Conservation (phyloP, 1,140 invertebrate genomes). For the Eueides isabella region DNA sequence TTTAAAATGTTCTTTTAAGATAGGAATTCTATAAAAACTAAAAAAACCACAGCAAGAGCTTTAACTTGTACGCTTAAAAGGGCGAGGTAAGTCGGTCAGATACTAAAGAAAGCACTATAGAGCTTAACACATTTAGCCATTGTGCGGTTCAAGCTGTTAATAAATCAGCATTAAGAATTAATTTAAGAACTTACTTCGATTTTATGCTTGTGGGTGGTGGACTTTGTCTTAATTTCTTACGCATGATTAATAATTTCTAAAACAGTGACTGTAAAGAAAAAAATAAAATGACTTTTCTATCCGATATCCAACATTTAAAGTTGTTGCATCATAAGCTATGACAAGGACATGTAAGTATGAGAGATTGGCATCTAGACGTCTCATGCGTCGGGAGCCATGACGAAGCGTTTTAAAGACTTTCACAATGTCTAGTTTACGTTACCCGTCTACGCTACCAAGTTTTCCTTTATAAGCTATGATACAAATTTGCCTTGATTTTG, state of each 20-base stretch:
- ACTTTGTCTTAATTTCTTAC: background rate
- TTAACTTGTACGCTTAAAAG: conserved; percentile 38
- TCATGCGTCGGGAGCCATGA: conserved; percentile 55
- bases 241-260: background rate
- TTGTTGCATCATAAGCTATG: conserved; percentile 56
- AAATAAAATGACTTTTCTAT: background rate
- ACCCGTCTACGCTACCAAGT: conserved; percentile 15
- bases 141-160: conserved; percentile 32
- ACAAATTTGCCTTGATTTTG: no score
- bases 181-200: conserved; percentile 1
- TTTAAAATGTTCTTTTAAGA: conserved; percentile 10
- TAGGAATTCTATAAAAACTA: conserved; percentile 16
- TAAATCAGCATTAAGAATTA: conserved; percentile 37
- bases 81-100: conserved; percentile 27
- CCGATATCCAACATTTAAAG: background rate
- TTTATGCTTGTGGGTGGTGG: background rate
- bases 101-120: conserved; percentile 44
- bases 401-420: conserved; percentile 61
- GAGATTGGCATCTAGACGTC: conserved; percentile 61
- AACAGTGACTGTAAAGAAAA: no score
- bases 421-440: conserved; percentile 50
- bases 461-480: background rate
- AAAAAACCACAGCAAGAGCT: conserved; percentile 35
- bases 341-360: conserved; percentile 62
- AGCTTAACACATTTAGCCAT: conserved; percentile 40